A percentile compares a stretch with the other conserved stretches of the same genome.
These are phyloP conservation scores for Octodonta nipae DNA, from an alignment of 2,888 invertebrate species.

Conservation along the genomic window DNA sequence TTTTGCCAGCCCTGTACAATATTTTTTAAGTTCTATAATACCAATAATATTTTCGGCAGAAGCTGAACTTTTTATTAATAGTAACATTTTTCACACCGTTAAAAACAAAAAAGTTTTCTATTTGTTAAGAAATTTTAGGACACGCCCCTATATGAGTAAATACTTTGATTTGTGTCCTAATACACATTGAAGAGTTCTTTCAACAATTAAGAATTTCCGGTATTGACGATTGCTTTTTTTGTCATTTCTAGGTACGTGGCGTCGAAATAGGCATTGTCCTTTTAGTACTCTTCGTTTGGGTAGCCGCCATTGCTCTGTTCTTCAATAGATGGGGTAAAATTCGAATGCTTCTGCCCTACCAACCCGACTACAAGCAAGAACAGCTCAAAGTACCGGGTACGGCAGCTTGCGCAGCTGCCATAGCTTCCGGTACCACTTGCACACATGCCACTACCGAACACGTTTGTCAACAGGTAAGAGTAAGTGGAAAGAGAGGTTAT, in stretches of 20 bases:
- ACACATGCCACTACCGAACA: constrained; percentile 45
- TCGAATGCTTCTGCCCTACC: constrained; percentile 80
- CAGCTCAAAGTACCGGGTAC: constrained; percentile 70
- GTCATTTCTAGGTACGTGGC: constrained; percentile 57
- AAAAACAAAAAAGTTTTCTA: constrained; percentile 1
- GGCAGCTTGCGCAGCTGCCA: constrained; percentile 50
- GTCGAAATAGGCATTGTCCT: constrained; percentile 83
- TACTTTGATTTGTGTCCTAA: no score
- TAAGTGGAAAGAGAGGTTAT: no score
- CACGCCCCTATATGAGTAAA: background rate
- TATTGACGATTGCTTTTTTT: constrained; percentile 2
- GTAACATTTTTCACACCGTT: background rate
- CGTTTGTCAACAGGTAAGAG: constrained; percentile 46
- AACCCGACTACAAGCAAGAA: constrained; percentile 76
- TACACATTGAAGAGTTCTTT: no score
- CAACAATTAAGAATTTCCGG: background rate
- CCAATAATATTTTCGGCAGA: no score
- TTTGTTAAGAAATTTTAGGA: background rate
- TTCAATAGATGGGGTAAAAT: constrained; percentile 85
- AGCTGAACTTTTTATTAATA: no score
- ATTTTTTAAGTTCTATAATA: no score
- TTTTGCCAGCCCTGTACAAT: no score
- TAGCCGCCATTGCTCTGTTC: constrained; percentile 73
- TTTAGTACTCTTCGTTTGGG: constrained; percentile 69
- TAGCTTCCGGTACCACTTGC: constrained; percentile 39